Evolutionary conservation across 2,797 vertebrate species (phyloP), one percentile per base, ranked within the genome.

Genomic region (Erpetoichthys calabaricus): DNA sequence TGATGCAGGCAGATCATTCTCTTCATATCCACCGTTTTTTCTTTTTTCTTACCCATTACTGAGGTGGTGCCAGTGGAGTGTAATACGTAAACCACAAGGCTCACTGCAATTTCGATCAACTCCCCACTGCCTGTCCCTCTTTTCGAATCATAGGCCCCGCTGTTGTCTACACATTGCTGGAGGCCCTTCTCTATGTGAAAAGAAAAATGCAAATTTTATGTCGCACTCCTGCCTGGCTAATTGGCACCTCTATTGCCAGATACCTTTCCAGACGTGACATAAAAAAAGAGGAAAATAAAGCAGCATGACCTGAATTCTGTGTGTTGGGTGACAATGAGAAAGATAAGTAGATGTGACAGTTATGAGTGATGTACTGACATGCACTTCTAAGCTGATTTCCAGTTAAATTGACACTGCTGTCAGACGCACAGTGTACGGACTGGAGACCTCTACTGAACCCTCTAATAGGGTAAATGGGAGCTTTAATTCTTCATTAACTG

Each of bases 401-500:
- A 73, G 80, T 84, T 87, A 87, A 90, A 90, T 87, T 87, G 88
- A 88, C 89, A 87, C 73, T 72, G 68, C 86, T 87, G 88, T 94
- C 91, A 89, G 80, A 89, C 79, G 82, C 75, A 79, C 79, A 82
- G 79, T 77, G 68, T 73, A 70, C 79, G 66, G 77, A 72, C 74
- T 73, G 76, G 76, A 80, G 83, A 86, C 85, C 87, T 88, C 83
- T 83, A 73, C 72, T 84, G 88, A 91, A 89, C 86, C 87, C 78
- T 86, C 86, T 96, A 91, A 94, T 93, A 80, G 75, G 76, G 82
- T 87, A 94, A 95, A 94, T 89, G 85, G 88, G 82, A 88, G 76
- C 80, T 83, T 87, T 94, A 92, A 94, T 94, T 95, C 89, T 91
- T 91, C 87, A 95, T 95, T 95, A 95, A 92, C 81, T 87, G 80